phyloP scores from a whole-genome alignment of 2,797 vertebrate genomes.

The Pteronotus mesoamericanus region DNA sequence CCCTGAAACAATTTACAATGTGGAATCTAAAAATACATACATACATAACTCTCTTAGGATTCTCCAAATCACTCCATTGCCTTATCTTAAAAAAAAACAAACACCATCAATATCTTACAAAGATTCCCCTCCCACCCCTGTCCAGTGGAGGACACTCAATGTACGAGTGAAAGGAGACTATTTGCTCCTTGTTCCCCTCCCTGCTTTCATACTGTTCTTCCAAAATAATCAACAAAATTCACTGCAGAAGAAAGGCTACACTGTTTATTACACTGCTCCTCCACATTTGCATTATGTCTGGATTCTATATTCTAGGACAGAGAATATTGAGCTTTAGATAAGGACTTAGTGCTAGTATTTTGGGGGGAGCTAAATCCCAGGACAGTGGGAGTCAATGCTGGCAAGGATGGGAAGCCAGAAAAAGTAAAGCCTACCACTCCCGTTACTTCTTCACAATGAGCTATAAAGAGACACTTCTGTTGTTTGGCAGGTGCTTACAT shows the following conservation, averaged over 20 bases:
- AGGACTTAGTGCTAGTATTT: not conserved
- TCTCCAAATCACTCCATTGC: not conserved
- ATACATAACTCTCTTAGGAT: not conserved
- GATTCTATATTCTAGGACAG: not conserved
- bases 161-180: not conserved
- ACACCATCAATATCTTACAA: not conserved
- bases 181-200: not conserved
- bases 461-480: not conserved
- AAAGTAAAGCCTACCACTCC: not conserved
- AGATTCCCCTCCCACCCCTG: not conserved
- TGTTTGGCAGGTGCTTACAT: not conserved
- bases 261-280: not conserved
- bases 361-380: not conserved
- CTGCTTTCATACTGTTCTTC: not conserved
- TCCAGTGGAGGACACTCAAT: not conserved
- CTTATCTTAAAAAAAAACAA: not conserved
- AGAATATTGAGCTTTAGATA: not conserved
- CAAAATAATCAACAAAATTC: not conserved
- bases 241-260: not conserved
- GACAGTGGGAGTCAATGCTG: not conserved
- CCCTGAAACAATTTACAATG: not conserved
- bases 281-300: not conserved
- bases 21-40: not conserved
- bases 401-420: not conserved
- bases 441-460: not conserved